phyloP scores from a whole-genome alignment of 1,140 invertebrate genomes.

The Cyclargus thomasi region DNA sequence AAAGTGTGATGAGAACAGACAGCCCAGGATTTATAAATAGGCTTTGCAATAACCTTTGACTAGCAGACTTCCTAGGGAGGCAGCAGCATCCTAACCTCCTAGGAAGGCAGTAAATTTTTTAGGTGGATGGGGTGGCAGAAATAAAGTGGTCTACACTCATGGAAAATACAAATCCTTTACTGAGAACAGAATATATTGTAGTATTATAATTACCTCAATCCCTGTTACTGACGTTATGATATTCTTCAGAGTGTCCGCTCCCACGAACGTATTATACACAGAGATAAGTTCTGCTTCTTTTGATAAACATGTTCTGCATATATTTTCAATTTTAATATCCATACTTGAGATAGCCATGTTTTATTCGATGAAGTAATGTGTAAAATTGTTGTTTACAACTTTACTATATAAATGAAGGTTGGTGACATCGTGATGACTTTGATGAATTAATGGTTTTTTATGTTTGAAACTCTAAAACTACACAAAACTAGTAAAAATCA shows the following conservation, averaged over 20 bases:
- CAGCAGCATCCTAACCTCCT: no score
- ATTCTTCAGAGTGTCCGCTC: slow-evolving; percentile 33
- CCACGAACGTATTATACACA: slow-evolving; percentile 42
- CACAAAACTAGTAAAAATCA: not conserved
- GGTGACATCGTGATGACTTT: not conserved
- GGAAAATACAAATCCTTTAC: no score
- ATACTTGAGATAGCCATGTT: slow-evolving; percentile 11
- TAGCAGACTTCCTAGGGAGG: no score
- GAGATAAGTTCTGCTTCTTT: slow-evolving; percentile 49
- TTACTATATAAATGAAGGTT: not conserved
- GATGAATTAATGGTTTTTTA: not conserved
- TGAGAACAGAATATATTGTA: no score
- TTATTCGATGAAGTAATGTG: not conserved
- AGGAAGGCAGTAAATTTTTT: no score
- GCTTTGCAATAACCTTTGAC: no score
- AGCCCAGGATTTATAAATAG: no score
- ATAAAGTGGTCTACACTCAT: no score
- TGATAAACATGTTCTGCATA: slow-evolving; percentile 58
- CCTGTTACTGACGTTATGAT: slow-evolving; percentile 47
- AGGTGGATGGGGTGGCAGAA: no score
- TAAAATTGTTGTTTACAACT: not conserved
- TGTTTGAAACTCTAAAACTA: not conserved
- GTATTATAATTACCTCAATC: slow-evolving; percentile 41
- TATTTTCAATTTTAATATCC: slow-evolving; percentile 43
- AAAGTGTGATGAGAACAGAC: no score